These are phyloP conservation scores for Dromiciops gliroides DNA, from an alignment of 2,113 vertebrate genomes.

Conservation along the genomic window DNA sequence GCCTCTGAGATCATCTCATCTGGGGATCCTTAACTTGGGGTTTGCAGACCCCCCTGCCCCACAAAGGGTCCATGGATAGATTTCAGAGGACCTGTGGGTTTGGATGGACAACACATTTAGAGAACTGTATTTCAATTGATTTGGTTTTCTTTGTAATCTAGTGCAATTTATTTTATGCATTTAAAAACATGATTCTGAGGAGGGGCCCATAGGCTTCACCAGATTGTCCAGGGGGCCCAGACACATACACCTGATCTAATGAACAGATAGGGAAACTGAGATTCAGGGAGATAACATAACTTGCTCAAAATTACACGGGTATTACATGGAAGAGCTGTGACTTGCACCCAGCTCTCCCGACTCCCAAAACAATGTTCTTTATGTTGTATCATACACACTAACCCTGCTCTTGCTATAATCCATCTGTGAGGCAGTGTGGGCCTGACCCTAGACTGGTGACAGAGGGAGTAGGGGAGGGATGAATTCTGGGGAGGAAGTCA, in stretches of 20 bases:
- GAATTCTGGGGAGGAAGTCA: not conserved
- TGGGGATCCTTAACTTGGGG: not conserved
- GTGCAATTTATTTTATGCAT: not conserved
- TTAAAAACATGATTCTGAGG: not conserved
- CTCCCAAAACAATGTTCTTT: not conserved
- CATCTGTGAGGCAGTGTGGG: not conserved
- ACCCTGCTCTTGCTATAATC: not conserved
- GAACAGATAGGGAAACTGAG: not conserved
- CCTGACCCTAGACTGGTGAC: not conserved
- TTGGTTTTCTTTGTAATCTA: not conserved
- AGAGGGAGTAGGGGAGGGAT: constrained; percentile 3
- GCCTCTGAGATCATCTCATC: not conserved
- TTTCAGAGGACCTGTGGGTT: not conserved
- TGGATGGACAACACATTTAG: not conserved
- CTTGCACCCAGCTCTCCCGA: not conserved
- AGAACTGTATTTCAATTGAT: not conserved
- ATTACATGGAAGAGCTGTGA: not conserved
- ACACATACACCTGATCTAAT: not conserved
- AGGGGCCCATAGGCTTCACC: not conserved
- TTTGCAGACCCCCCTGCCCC: not conserved
- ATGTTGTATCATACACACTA: not conserved
- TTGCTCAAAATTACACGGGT: not conserved
- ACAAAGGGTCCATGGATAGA: not conserved
- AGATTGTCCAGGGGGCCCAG: not conserved
- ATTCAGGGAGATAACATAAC: not conserved